Evolutionary conservation across 1,140 invertebrate genomes (phyloP).

Genomic region (Pseudoatta argentina): DNA sequence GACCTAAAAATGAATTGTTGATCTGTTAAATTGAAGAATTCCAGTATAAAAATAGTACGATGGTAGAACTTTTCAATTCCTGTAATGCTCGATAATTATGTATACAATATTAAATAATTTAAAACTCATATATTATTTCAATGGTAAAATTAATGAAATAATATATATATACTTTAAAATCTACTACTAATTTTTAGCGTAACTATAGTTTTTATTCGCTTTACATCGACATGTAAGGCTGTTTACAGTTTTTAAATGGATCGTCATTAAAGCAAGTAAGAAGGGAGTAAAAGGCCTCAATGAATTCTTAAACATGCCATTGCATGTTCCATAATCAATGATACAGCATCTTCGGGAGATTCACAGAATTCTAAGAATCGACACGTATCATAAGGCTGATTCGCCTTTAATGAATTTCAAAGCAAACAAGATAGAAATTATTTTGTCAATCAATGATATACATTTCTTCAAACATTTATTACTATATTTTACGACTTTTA

Average conservation of each 20-base stretch:
- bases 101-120: neutral
- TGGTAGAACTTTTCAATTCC: neutral
- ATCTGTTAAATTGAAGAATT: neutral
- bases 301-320: conserved; percentile 11
- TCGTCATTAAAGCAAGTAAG: neutral
- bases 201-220: neutral
- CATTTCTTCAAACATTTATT: neutral
- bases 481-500: neutral
- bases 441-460: neutral
- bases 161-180: neutral
- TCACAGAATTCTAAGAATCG: conserved; percentile 4
- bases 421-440: neutral
- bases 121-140: neutral
- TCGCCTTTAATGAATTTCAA: conserved; percentile 4
- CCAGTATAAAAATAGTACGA: neutral
- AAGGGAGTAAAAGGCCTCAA: conserved; percentile 2
- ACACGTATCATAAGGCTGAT: neutral
- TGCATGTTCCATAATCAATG: conserved; percentile 27
- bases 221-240: neutral
- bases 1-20: neutral
- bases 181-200: neutral
- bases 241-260: neutral
- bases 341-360: conserved; percentile 1
- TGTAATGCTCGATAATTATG: neutral
- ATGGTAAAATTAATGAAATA: neutral